phyloP scores from a whole-genome alignment of 2,888 invertebrate species.

The Sialis lutaria region DNA sequence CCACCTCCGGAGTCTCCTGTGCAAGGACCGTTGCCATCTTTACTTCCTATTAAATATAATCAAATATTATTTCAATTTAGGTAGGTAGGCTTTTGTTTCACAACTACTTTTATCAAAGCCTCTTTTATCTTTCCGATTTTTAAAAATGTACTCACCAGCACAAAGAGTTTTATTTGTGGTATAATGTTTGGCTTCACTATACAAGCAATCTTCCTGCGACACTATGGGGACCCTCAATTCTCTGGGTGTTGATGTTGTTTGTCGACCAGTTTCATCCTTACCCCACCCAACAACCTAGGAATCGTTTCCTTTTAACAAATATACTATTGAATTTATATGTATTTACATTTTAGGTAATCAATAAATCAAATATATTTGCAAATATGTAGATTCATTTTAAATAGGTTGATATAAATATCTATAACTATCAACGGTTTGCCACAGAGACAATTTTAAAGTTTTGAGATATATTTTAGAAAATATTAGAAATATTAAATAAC shows the following conservation, averaged over 20 bases:
- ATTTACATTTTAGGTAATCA: too few relatives aligned
- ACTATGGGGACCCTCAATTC: slow-evolving; percentile 2
- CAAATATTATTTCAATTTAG: background rate
- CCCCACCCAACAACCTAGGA: slow-evolving; percentile 6
- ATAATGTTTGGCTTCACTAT: background rate
- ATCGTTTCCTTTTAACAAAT: background rate
- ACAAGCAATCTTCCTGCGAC: slow-evolving; percentile 2
- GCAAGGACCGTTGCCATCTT: slow-evolving; percentile 10
- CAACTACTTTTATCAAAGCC: background rate
- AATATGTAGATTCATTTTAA: too few relatives aligned
- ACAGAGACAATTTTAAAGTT: too few relatives aligned
- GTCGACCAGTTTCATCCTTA: background rate
- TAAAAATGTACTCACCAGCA: slow-evolving; percentile 6
- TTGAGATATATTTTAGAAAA: too few relatives aligned
- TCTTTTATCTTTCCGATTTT: too few relatives aligned
- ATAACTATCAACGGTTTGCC: too few relatives aligned
- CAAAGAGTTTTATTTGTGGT: slow-evolving; percentile 10
- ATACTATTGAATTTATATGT: too few relatives aligned
- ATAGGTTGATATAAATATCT: too few relatives aligned
- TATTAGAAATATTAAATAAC: too few relatives aligned
- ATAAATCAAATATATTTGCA: too few relatives aligned
- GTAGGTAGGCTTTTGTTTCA: background rate
- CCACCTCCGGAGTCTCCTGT: slow-evolving; percentile 12
- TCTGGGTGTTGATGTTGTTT: background rate
- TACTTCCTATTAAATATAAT: slow-evolving; percentile 6